Evolutionary conservation across 2,113 vertebrate species (phyloP).

Genomic region (Eubucco bourcierii): DNA sequence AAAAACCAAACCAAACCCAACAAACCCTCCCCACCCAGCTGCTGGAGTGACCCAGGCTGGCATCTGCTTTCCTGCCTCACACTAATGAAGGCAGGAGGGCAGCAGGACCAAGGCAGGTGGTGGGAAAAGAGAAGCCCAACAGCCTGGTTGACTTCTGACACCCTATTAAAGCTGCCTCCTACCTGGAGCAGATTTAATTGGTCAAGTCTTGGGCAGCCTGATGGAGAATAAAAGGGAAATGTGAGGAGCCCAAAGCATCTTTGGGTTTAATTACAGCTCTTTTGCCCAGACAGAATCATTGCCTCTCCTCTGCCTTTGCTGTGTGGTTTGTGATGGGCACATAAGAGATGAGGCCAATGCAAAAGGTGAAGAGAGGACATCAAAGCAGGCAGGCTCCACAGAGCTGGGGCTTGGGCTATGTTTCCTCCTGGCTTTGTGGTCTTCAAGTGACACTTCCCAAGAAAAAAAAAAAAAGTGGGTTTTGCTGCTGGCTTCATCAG

Average conservation of each 20-base stretch:
- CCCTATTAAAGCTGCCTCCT: background rate
- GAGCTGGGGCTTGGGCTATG: too few species aligned
- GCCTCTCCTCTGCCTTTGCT: too few species aligned
- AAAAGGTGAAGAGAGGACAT: too few species aligned
- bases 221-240: constrained; percentile 6
- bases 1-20: too few species aligned
- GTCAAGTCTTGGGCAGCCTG: background rate
- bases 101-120: constrained; percentile 39
- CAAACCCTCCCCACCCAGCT: background rate
- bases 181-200: constrained; percentile 28
- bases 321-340: too few species aligned
- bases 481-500: too few species aligned
- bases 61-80: constrained; percentile 55
- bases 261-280: constrained; percentile 1
- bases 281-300: background rate
- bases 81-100: constrained; percentile 65
- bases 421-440: too few species aligned
- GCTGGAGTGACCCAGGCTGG: constrained; percentile 22
- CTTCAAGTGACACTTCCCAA: too few species aligned
- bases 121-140: background rate
- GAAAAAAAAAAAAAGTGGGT: too few species aligned
- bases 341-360: too few species aligned
- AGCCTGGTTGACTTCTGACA: constrained; percentile 10
- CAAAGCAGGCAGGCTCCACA: too few species aligned
- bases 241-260: background rate